A percentile compares a stretch with the other conserved stretches of the same genome.
phyloP scores from a whole-genome alignment of 2,797 vertebrate species.

The Cottoperca gobio region DNA sequence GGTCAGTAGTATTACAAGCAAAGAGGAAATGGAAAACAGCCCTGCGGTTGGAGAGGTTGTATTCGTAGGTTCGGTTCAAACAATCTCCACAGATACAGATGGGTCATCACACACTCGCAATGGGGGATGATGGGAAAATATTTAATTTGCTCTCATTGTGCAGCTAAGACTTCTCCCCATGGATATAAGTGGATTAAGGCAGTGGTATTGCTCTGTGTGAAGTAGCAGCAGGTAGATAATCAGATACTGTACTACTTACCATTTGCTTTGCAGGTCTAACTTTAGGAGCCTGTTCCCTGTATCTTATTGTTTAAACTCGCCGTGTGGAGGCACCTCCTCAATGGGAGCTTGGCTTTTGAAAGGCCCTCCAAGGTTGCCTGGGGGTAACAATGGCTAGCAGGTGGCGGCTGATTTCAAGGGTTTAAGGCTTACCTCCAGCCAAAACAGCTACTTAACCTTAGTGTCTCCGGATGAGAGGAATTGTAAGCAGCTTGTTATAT shows the following conservation, averaged over 20 bases:
- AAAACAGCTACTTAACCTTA: slow-evolving; percentile 77
- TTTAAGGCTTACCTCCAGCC: slow-evolving; percentile 70
- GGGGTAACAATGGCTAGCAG: slow-evolving; percentile 62
- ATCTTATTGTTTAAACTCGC: slow-evolving; percentile 60
- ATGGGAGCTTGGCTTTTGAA: slow-evolving; percentile 48
- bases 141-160: slow-evolving; percentile 73
- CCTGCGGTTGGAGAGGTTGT: slow-evolving; percentile 2
- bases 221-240: slow-evolving; percentile 78
- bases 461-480: slow-evolving; percentile 68
- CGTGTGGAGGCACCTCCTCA: slow-evolving; percentile 39
- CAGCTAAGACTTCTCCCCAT: slow-evolving; percentile 60
- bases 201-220: slow-evolving; percentile 67
- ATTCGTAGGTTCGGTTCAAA: slow-evolving; percentile 31
- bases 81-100: slow-evolving; percentile 50
- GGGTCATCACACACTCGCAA: slow-evolving; percentile 44
- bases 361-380: slow-evolving; percentile 42
- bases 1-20: slow-evolving; percentile 30
- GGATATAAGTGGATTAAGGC: slow-evolving; percentile 74
- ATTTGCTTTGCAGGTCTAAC: slow-evolving; percentile 70
- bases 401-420: slow-evolving; percentile 68
- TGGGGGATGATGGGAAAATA: slow-evolving; percentile 65
- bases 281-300: slow-evolving; percentile 63
- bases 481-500: slow-evolving; percentile 60
- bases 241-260: slow-evolving; percentile 69
- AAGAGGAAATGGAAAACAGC: slow-evolving; percentile 33